These are phyloP conservation scores for Azemiops feae DNA, from an alignment of 2,113 vertebrate species.

Conservation along the genomic window DNA sequence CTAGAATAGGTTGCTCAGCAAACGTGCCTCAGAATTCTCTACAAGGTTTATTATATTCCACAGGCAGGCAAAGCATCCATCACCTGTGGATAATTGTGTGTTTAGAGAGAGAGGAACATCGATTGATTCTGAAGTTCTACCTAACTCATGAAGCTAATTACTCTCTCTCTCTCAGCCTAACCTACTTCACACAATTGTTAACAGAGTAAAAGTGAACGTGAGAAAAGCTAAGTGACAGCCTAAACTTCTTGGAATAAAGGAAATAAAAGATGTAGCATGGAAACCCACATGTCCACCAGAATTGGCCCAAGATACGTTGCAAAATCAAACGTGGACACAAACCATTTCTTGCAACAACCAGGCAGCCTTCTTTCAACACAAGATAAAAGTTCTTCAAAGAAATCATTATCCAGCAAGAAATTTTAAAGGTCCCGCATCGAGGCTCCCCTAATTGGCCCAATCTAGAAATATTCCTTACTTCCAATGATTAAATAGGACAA, in stretches of 20 bases:
- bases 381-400: neutral
- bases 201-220: neutral
- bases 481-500: neutral
- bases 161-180: neutral
- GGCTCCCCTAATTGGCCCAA: neutral
- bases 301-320: neutral
- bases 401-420: neutral
- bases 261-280: neutral
- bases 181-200: neutral
- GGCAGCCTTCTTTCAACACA: neutral
- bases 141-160: neutral
- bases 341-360: fast-evolving
- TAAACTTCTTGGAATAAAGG: neutral
- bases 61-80: neutral
- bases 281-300: neutral
- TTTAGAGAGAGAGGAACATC: neutral
- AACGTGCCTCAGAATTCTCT: neutral
- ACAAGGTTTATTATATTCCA: neutral
- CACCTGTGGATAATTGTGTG: neutral
- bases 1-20: slow-evolving; percentile 2
- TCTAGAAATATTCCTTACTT: neutral
- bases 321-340: neutral
- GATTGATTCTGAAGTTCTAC: neutral
- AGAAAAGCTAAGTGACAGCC: neutral
- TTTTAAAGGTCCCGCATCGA: fast-evolving